Conservation (phyloP, 2,888 invertebrate species). For the Pheosia gnoma region DNA sequence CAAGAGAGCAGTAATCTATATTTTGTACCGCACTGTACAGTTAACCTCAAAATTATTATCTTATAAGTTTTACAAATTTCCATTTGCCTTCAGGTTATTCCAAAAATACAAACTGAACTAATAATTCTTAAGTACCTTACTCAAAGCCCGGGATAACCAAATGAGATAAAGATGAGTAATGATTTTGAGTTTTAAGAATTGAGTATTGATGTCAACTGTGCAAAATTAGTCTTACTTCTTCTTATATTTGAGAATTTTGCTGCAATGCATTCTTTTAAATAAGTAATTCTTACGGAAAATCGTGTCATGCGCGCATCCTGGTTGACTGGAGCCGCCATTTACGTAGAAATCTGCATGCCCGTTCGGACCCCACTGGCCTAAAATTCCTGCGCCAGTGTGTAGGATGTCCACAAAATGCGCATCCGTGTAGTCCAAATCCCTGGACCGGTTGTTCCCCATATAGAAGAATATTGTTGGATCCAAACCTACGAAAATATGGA, state of each 20-base stretch:
- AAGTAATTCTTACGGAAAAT: slow-evolving; percentile 87
- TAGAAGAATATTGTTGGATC: slow-evolving; percentile 95
- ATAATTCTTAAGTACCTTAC: too few species aligned
- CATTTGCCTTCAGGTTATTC: too few species aligned
- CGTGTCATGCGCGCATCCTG: slow-evolving; percentile 92
- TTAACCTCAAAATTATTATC: not conserved
- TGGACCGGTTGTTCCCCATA: slow-evolving; percentile 91
- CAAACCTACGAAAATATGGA: slow-evolving; percentile 82
- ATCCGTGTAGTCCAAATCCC: slow-evolving; percentile 91
- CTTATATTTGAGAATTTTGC: too few species aligned
- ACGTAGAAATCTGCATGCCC: slow-evolving; percentile 96
- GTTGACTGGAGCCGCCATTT: slow-evolving; percentile 94
- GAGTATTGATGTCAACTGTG: too few species aligned
- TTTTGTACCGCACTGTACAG: not conserved
- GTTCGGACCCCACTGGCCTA: slow-evolving; percentile 95
- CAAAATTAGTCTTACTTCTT: too few species aligned
- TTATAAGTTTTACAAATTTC: too few species aligned
- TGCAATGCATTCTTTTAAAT: too few species aligned
- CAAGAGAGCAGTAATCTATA: not conserved
- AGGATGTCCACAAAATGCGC: slow-evolving; percentile 92
- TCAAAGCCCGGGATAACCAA: too few species aligned
- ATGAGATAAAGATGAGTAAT: too few species aligned
- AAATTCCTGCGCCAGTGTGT: slow-evolving; percentile 94
- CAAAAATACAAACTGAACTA: too few species aligned
- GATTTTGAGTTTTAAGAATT: too few species aligned